Percentiles rank a stretch among this genome's conserved stretches.
Conservation (phyloP, 2,888 invertebrate species). For the Cacoxenus indagator region DNA sequence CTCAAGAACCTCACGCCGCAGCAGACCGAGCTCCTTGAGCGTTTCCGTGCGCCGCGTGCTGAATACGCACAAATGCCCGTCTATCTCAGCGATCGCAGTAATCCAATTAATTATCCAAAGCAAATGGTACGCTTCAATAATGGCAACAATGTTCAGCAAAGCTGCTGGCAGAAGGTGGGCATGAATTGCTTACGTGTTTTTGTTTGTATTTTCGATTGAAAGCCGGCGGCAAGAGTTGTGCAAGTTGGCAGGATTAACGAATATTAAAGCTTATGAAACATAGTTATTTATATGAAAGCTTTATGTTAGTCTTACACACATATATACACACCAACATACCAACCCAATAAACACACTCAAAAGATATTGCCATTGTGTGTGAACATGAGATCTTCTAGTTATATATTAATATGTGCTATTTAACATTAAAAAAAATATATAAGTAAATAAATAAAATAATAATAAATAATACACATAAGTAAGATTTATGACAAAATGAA, state of each 20-base stretch:
- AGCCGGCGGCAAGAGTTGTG: conserved; percentile 18
- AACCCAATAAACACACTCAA: background rate
- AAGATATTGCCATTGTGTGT: background rate
- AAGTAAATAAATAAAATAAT: background rate
- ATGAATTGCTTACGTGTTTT: conserved; percentile 69
- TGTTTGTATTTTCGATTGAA: conserved; percentile 70
- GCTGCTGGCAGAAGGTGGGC: conserved; percentile 68
- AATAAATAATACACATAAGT: no score
- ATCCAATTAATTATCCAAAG: conserved; percentile 70
- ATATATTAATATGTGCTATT: background rate
- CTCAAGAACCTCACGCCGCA: conserved; percentile 67
- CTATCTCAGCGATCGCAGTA: conserved; percentile 69
- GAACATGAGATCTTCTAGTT: background rate
- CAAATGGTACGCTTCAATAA: conserved; percentile 71
- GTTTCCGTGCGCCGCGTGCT: conserved; percentile 67
- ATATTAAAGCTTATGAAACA: conserved; percentile 60
- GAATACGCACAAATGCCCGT: conserved; percentile 70
- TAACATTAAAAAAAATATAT: background rate
- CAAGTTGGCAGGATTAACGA: conserved; percentile 57
- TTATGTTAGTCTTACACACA: background rate
- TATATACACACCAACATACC: background rate
- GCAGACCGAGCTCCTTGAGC: conserved; percentile 66
- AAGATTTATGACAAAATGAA: background rate
- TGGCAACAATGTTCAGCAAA: conserved; percentile 53
- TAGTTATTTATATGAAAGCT: conserved; percentile 32